Base-by-base conservation (phyloP, 2,888 invertebrate genomes). In the Platycheirus rosarum region DNA sequence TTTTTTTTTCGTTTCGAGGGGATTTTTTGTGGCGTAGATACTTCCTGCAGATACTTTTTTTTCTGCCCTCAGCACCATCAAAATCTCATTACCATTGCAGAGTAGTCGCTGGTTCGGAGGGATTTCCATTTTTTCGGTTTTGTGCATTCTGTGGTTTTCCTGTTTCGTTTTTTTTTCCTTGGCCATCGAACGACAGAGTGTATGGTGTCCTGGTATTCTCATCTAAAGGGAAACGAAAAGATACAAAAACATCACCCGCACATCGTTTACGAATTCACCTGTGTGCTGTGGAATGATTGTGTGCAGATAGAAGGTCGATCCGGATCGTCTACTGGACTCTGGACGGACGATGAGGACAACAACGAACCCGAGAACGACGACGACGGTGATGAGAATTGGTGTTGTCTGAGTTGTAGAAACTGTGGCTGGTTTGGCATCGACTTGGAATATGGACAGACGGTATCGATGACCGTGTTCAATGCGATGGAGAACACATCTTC, bases 11-110 rank as follows among this genome's bases (percentile, higher is more conserved):
- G n/a, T n/a, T 60, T 42, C 13, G 8, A 65, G 48, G 49, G 35
- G 49, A 69, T 75, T 75, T 69, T 75, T 75, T 70, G 29, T 46
- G 40, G 48, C 6, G 20, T 29, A 48, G 44, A 76, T 76, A 71
- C 71, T 71, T 82, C 66, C 62, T 77, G 71, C 49, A 63, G 44
- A 63, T 63, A 51, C 7, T 32, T 5, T 18, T 46, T 35, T 68
- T 48, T 26, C 51, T 35, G 9, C 40, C 29, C 8, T 48, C 35
- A 26, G 23, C 23, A 55, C 71, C 82, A 82, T 82, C 71, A 82
- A 82, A 82, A 82, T 73, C 77, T 73, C 82, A 82, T 82, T 82
- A 82, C 71, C 77, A 82, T 82, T 82, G 82, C 77, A 71, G 69
- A 69, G 63, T 71, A 55, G 76, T 51, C 74, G 37, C 11, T 55